Percentiles rank a stretch among this genome's conserved stretches.
These are phyloP conservation scores for Deilephila porcellus DNA, from an alignment of 2,888 invertebrate species.

Conservation along the genomic window DNA sequence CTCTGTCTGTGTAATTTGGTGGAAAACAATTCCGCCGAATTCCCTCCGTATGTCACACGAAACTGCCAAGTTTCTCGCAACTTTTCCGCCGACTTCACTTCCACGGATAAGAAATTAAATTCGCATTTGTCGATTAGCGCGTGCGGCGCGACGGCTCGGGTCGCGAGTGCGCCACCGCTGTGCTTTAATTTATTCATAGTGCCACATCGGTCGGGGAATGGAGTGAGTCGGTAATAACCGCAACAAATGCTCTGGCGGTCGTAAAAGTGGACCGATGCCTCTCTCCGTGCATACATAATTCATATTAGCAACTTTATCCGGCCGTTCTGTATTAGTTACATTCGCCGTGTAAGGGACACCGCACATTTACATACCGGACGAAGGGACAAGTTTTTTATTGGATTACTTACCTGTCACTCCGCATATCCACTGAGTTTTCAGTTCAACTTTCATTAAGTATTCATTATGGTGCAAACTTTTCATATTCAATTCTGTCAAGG, in stretches of 20 bases:
- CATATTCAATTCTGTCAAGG: conserved; percentile 5
- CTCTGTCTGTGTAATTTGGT: conserved; percentile 56
- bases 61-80: conserved; percentile 47
- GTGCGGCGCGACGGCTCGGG: not conserved
- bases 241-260: conserved; percentile 45
- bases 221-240: conserved; percentile 44
- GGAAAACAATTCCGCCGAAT: conserved; percentile 62
- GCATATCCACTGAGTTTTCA: conserved; percentile 35
- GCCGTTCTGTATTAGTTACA: conserved; percentile 53
- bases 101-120: conserved; percentile 62
- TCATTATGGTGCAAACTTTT: conserved; percentile 26
- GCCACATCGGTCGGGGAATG: conserved; percentile 62
- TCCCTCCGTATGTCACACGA: conserved; percentile 52
- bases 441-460: conserved; percentile 25
- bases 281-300: conserved; percentile 60
- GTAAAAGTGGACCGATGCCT: conserved; percentile 48
- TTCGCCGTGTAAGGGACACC: conserved; percentile 50
- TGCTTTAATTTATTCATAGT: conserved; percentile 65
- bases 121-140: conserved; percentile 40
- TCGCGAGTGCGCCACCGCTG: not conserved
- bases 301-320: conserved; percentile 58
- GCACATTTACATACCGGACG: conserved; percentile 58
- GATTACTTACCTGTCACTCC: conserved; percentile 52
- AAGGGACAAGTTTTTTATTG: conserved; percentile 59
- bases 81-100: conserved; percentile 46